Evolutionary conservation across 2,888 invertebrate species (phyloP).

Genomic region (Synanthedon vespiformis): DNA sequence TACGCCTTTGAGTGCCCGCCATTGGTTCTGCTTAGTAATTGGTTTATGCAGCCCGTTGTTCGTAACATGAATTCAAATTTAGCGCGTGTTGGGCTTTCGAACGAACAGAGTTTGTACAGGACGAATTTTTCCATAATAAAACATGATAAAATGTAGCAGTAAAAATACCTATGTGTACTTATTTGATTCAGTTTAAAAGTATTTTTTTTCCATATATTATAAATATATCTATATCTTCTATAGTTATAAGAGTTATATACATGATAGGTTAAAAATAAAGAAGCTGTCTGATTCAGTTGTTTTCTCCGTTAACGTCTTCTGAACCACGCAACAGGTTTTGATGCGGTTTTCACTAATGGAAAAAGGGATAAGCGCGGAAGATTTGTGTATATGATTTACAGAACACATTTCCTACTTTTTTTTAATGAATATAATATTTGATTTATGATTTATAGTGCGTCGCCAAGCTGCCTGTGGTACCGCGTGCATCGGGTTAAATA

Average conservation of each 20-base stretch:
- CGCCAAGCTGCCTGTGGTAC: too few relatives aligned
- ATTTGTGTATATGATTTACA: too few relatives aligned
- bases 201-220: not conserved
- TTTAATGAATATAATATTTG: too few relatives aligned
- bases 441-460: too few relatives aligned
- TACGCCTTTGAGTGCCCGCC: slow-evolving; percentile 26
- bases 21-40: slow-evolving; percentile 62
- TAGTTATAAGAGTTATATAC: not conserved
- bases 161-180: not conserved
- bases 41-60: slow-evolving; percentile 58
- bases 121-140: slow-evolving; percentile 52
- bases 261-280: not conserved
- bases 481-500: too few relatives aligned
- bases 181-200: not conserved
- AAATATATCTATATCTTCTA: not conserved
- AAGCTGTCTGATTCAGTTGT: slow-evolving; percentile 14
- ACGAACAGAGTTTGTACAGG: slow-evolving; percentile 44
- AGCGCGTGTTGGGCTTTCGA: slow-evolving; percentile 50
- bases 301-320: slow-evolving; percentile 4
- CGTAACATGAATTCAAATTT: slow-evolving; percentile 69
- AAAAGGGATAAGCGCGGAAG: too few relatives aligned
- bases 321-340: too few relatives aligned
- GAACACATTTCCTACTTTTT: too few relatives aligned
- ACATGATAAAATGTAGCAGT: slow-evolving; percentile 32
- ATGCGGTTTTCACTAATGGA: too few relatives aligned